Evolutionary conservation across 2,888 invertebrate species (phyloP).

Genomic region (Leptopterna dolabrata): DNA sequence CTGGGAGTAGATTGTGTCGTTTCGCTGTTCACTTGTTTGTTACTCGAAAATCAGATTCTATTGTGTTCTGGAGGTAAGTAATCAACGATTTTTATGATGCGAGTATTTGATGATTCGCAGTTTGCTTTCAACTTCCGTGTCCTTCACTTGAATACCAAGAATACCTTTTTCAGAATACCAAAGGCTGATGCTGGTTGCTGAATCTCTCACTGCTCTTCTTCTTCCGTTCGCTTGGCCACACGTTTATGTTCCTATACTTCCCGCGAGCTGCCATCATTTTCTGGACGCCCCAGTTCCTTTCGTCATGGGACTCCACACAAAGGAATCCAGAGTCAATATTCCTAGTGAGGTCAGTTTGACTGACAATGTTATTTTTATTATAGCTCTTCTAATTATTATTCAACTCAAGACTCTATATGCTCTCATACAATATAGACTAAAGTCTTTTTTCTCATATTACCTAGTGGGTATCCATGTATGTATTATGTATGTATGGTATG

Average conservation of each 20-base stretch:
- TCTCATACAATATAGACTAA: too few relatives aligned
- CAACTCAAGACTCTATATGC: too few relatives aligned
- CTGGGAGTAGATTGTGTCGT: slow-evolving; percentile 93
- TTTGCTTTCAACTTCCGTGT: too few relatives aligned
- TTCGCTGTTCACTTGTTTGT: slow-evolving; percentile 92
- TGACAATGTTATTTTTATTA: background rate
- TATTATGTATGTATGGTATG: too few relatives aligned
- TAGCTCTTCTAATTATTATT: background rate
- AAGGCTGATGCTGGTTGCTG: slow-evolving; percentile 95
- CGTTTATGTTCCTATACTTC: slow-evolving; percentile 98
- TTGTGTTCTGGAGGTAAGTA: slow-evolving; percentile 86
- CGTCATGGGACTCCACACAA: slow-evolving; percentile 87
- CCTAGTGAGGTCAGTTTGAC: slow-evolving; percentile 67
- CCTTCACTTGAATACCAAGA: too few relatives aligned
- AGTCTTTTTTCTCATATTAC: too few relatives aligned
- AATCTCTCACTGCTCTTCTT: slow-evolving; percentile 88
- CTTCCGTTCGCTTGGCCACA: slow-evolving; percentile 99
- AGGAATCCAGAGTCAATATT: slow-evolving; percentile 68
- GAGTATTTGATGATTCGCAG: too few relatives aligned
- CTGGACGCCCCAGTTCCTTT: slow-evolving; percentile 99
- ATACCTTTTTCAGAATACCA: slow-evolving; percentile 80
- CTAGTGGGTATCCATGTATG: too few relatives aligned
- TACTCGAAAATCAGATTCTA: slow-evolving; percentile 96
- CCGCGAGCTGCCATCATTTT: slow-evolving; percentile 94
- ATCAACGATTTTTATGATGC: too few relatives aligned